These are phyloP conservation scores for Pycnonotus jocosus DNA, from an alignment of 2,113 vertebrate species.

Conservation along the genomic window DNA sequence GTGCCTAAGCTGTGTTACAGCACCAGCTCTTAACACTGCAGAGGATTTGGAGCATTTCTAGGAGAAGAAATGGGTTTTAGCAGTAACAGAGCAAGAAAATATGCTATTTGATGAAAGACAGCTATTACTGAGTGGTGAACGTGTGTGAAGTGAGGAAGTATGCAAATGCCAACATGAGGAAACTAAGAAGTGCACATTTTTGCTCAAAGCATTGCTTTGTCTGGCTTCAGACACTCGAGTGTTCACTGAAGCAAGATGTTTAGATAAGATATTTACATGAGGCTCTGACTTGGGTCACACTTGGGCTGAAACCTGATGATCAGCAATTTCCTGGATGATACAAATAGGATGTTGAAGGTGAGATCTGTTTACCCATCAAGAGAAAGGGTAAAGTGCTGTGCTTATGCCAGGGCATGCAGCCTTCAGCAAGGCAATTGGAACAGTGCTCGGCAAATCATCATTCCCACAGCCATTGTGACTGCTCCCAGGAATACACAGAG, in stretches of 20 bases:
- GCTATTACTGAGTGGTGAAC: background rate
- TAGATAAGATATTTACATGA: background rate
- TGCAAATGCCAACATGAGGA: background rate
- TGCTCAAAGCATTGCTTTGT: background rate
- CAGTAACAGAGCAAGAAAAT: background rate
- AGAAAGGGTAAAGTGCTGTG: background rate
- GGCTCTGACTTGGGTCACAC: background rate
- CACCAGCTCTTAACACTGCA: background rate
- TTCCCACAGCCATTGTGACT: background rate
- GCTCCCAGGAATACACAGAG: background rate
- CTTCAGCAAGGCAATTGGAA: background rate
- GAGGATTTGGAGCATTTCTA: background rate
- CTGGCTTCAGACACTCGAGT: background rate
- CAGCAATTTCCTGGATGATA: background rate
- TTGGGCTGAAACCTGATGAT: background rate
- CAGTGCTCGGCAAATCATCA: accelerated
- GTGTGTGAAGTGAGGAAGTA: background rate
- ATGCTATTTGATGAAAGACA: background rate
- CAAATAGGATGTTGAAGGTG: background rate
- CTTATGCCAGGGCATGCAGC: background rate
- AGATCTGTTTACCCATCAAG: background rate
- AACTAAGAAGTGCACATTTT: background rate
- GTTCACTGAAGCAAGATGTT: background rate
- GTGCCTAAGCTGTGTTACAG: background rate
- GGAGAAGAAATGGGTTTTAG: background rate